phyloP scores from a whole-genome alignment of 2,797 vertebrate species.

The Mormyrops boulengeri region DNA sequence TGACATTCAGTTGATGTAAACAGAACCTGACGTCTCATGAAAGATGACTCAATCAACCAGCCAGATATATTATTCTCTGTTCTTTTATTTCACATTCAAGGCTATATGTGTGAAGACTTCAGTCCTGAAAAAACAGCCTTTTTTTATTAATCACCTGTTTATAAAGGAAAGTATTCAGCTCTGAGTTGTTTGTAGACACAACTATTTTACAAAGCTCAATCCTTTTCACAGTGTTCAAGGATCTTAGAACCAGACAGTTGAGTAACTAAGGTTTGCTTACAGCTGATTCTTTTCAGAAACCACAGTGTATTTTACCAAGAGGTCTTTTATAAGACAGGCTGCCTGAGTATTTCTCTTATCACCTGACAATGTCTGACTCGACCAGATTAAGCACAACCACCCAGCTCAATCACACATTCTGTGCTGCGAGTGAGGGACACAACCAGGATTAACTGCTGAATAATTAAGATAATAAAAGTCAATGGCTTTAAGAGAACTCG shows the following conservation, averaged over 20 bases:
- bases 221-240: not conserved
- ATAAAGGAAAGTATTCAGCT: not conserved
- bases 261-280: not conserved
- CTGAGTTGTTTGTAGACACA: not conserved
- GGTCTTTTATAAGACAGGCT: not conserved
- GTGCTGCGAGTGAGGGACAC: not conserved
- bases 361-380: not conserved
- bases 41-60: not conserved
- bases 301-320: not conserved
- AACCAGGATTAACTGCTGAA: not conserved
- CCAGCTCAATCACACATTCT: not conserved
- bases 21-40: not conserved
- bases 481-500: not conserved
- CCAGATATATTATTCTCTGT: not conserved
- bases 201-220: not conserved
- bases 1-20: not conserved
- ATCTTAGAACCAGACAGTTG: not conserved
- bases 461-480: not conserved
- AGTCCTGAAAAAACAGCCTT: not conserved
- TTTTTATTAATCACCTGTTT: not conserved
- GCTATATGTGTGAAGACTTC: not conserved
- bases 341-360: not conserved
- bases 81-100: not conserved
- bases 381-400: not conserved
- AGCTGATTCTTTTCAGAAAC: not conserved